Conservation (phyloP, 2,113 vertebrate species). For the Oreochromis aureus region DNA sequence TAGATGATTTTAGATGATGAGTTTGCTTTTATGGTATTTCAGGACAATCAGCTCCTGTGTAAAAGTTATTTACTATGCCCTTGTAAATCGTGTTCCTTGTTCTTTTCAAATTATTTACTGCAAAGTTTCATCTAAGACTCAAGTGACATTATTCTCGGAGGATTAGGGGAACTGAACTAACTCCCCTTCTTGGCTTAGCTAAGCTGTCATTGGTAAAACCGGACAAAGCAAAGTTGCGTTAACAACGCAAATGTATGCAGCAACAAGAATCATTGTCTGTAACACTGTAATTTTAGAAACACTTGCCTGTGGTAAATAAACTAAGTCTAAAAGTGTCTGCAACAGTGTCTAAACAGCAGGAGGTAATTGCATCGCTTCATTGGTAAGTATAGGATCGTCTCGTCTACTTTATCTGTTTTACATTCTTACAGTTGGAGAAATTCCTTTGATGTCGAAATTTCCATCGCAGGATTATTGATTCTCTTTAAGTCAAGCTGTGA, state of each 20-base stretch:
- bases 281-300: neutral
- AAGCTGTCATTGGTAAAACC: neutral
- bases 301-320: neutral
- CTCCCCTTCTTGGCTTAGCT: neutral
- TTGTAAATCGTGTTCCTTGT: constrained; percentile 34
- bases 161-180: neutral
- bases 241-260: neutral
- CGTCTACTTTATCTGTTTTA: neutral
- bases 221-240: neutral
- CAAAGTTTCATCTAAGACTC: neutral
- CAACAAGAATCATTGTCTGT: neutral
- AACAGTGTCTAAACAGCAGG: neutral
- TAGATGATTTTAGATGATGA: constrained; percentile 50
- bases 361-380: constrained; percentile 6
- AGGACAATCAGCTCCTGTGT: constrained; percentile 37
- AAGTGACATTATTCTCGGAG: neutral
- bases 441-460: constrained; percentile 47
- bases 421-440: constrained; percentile 28
- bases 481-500: constrained; percentile 40
- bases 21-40: constrained; percentile 38
- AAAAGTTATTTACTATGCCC: constrained; percentile 31
- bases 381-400: neutral
- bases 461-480: constrained; percentile 47
- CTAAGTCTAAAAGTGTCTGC: neutral
- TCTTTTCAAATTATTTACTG: constrained; percentile 15